A percentile compares a stretch with the other conserved stretches of the same genome.
Evolutionary conservation across 2,888 invertebrate genomes (phyloP).

Genomic region (Epinotia ramella): DNA sequence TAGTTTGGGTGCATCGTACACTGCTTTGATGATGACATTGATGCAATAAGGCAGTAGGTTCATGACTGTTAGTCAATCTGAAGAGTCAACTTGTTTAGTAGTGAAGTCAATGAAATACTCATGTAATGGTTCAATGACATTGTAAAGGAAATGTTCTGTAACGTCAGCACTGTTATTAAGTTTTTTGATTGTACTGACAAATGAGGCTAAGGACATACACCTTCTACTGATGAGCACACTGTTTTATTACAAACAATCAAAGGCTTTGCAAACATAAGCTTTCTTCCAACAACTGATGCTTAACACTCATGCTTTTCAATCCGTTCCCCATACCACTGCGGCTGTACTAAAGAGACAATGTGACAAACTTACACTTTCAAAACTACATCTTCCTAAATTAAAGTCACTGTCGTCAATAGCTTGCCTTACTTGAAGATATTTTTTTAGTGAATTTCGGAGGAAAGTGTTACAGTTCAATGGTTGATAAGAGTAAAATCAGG

Average conservation of each 20-base stretch:
- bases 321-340: constrained; percentile 45
- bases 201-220: constrained; percentile 46
- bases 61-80: constrained; percentile 40
- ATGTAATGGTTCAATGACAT: constrained; percentile 38
- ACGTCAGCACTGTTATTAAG: constrained; percentile 38
- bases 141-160: constrained; percentile 38
- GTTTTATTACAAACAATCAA: constrained; percentile 57
- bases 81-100: constrained; percentile 41
- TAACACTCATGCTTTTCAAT: constrained; percentile 58
- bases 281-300: constrained; percentile 49
- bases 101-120: constrained; percentile 24
- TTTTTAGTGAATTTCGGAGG: background rate
- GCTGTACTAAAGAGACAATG: constrained; percentile 33
- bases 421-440: background rate
- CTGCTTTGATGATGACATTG: constrained; percentile 41
- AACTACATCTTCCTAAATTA: background rate
- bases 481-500: constrained; percentile 15
- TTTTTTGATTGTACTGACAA: constrained; percentile 42
- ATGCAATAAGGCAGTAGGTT: constrained; percentile 44
- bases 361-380: background rate
- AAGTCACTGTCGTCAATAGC: background rate
- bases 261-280: constrained; percentile 54
- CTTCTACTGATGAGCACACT: constrained; percentile 54
- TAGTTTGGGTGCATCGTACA: constrained; percentile 40
- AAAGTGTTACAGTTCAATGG: constrained; percentile 4